Base-by-base conservation (phyloP, 2,113 vertebrate species). In the Echinops telfairi region DNA sequence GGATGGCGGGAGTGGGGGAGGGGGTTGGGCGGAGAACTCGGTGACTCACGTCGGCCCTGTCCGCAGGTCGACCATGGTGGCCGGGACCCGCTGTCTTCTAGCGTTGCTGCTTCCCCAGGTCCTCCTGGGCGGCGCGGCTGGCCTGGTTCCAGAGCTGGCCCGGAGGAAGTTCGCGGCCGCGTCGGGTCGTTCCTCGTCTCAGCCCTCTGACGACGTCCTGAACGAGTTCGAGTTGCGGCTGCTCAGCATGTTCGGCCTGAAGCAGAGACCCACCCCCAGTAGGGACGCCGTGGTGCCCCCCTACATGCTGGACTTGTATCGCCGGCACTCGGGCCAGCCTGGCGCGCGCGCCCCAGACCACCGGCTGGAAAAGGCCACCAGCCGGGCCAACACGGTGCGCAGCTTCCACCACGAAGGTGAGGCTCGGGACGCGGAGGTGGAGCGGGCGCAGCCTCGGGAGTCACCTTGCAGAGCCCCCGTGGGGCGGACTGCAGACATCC, bases 331-430 rank as follows among this genome's bases (percentile, higher is more conserved):
- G 4, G 99, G 98, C 79, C 99, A 99, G 95, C 98, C 98, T 78
- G 96, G 97, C 12, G 98, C 98, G 58, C 96, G 98, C 11, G 94
- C 97, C 96, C 98, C 98, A 94, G 98, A 99, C 95, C 98, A 96
- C 83, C 98, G 98, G 93, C 98, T 99, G 95, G 99, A 99, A 97
- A 98, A 98, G 94, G 98, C 99, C 36, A 98, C 99, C 97, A 99
- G 99, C 98, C 98, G 98, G 83, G 99, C 99, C 97, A 99, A 99
- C 98, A 99, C 99, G 27, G 99, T 99, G 96, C 98, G 99, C 98
- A 99, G 99, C 97, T 99, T 99, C 98, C 99, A 99, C 98, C 99
- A 99, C 92, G 99, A 99, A 99, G 99, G 99, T 99, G 98, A 98
- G 98, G 97, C 33, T 36, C 16, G 47, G 57, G 96, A 68, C 81